Base-by-base conservation (phyloP, 2,797 vertebrate genomes). In the Smutsia temminckii region DNA sequence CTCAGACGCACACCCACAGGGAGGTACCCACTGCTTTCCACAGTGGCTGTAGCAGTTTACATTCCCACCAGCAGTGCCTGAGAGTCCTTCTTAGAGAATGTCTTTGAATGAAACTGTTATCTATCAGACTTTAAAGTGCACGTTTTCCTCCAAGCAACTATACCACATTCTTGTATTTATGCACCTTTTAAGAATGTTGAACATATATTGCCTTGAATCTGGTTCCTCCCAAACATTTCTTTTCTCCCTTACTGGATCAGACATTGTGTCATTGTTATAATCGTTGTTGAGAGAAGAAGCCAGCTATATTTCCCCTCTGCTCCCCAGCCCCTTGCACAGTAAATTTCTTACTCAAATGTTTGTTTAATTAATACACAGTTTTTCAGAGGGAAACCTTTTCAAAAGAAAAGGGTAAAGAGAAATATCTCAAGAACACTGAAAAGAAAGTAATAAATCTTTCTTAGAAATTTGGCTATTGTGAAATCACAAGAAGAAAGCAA, bases 401-500 rank as follows among this genome's bases (percentile, higher is more conserved):
- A 68, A 72, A 88, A 69, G 51, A 79, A 94, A 93, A 83, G 12
- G 27, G 25, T 79, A 64, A 69, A 77, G 37, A 81, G 69, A 87
- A 71, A 23, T 77, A 71, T 93, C 8, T 77, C 72, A 59, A 91
- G n/a, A 53, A 78, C 59, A 71, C 16, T 46, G 29, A 61, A 86
- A 80, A 87, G 10, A 53, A 89, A 42, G 42, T 13, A 84, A 89
- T 74, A 74, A 68, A 84, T 21, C 25, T 18, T 85, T 66, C 49
- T 51, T 86, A 63, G 83, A 91, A 86, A 80, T 46, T 17, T 85
- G 40, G 18, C 72, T 66, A 49, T 85, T 90, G 64, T 49, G 9
- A 93, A 88, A 84, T 81, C 72, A 89, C 42, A 83, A 93, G 90
- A 77, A 18, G 25, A 84, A 92, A 59, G 29, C 25, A 83, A 85